phyloP scores from a whole-genome alignment of 1,140 invertebrate genomes.

The Onthophagus taurus region DNA sequence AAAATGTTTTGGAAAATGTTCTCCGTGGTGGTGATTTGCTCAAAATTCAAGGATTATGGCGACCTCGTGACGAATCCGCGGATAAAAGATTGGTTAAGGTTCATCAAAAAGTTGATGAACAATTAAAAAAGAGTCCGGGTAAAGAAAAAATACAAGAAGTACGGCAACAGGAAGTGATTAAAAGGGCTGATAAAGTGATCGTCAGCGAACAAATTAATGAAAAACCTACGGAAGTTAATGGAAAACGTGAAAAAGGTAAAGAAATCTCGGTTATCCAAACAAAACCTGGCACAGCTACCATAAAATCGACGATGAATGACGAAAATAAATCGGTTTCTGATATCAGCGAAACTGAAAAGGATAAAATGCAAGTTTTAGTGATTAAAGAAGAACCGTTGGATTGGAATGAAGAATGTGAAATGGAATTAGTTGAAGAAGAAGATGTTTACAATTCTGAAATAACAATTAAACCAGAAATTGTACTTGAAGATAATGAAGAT shows the following conservation, averaged over 20 bases:
- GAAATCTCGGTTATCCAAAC: too few relatives aligned
- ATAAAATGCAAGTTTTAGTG: constrained; percentile 36
- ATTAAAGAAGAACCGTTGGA: constrained; percentile 47
- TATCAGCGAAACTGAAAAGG: not conserved
- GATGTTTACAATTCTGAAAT: constrained; percentile 47
- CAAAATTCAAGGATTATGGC: constrained; percentile 63
- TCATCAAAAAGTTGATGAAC: constrained; percentile 19
- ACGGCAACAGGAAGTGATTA: not conserved
- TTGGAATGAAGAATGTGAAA: constrained; percentile 47
- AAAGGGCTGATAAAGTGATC: not conserved
- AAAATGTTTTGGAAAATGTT: constrained; percentile 69
- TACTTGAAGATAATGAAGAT: constrained; percentile 37
- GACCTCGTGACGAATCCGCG: constrained; percentile 46
- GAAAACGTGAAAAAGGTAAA: not conserved
- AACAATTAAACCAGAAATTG: constrained; percentile 45
- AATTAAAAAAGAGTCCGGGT: not conserved
- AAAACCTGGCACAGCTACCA: not conserved
- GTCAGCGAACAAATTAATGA: constrained; percentile 3
- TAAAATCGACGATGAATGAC: not conserved
- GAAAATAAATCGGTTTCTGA: not conserved
- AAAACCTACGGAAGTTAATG: constrained; percentile 21
- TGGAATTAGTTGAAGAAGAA: constrained; percentile 55
- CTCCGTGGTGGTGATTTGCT: constrained; percentile 69
- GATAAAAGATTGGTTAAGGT: constrained; percentile 31
- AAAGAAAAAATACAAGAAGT: constrained; percentile 3